Conservation (phyloP, 2,797 vertebrate genomes). For the Synanceia verrucosa region DNA sequence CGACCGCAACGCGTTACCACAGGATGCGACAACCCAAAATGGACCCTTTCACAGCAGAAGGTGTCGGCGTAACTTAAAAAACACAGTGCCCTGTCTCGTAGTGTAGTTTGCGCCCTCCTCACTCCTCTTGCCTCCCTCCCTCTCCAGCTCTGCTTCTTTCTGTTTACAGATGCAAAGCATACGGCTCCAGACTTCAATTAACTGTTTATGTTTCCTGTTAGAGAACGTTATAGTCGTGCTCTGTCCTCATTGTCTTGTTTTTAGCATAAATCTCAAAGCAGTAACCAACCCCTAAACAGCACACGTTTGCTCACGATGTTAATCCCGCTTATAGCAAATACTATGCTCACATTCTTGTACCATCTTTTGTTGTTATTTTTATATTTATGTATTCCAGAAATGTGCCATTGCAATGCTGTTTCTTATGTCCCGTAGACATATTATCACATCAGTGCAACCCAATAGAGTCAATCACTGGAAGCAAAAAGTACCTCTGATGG, state of each 20-base stretch:
- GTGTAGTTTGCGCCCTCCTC: not conserved
- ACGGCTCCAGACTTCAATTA: slow-evolving; percentile 11
- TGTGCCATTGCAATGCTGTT: no score
- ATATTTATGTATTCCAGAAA: not conserved
- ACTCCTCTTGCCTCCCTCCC: not conserved
- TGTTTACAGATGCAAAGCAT: slow-evolving; percentile 7
- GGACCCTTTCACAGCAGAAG: slow-evolving; percentile 57
- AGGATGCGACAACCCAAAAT: slow-evolving; percentile 66
- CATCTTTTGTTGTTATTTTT: not conserved
- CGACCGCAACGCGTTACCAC: slow-evolving; percentile 61
- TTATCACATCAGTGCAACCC: not conserved
- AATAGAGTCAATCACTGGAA: not conserved
- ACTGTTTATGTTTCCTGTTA: slow-evolving; percentile 17
- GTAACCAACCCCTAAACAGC: not conserved
- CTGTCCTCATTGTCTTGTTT: slow-evolving; percentile 11
- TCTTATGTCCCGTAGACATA: no score
- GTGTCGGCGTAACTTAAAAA: slow-evolving; percentile 16
- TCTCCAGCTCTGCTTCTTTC: not conserved
- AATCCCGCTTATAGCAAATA: slow-evolving; percentile 19
- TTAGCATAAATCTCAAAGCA: slow-evolving; percentile 6
- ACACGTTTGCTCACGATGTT: slow-evolving; percentile 5
- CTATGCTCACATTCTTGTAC: not conserved
- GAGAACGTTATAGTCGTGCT: not conserved
- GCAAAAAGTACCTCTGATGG: not conserved
- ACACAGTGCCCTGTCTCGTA: slow-evolving; percentile 13